Base-by-base conservation (phyloP, 2,113 vertebrate species). In the Chaetodon auriga region DNA sequence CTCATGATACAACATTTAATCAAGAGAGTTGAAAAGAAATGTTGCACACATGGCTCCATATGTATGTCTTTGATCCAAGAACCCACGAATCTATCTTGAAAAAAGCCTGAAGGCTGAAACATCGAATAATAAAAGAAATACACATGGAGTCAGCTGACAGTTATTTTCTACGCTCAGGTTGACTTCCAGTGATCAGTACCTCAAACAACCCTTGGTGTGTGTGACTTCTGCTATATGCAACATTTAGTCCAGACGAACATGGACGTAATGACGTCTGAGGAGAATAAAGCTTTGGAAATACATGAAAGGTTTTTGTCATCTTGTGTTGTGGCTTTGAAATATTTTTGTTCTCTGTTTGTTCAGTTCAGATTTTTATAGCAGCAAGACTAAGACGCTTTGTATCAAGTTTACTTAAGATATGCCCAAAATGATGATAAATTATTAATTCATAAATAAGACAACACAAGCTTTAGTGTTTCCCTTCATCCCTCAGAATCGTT, bases 401-500 rank as follows among this genome's bases (percentile, higher is more conserved):
- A 46, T 21, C 7, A 14, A 48, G 4, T 2, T 25, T 48, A 1
- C 15, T n/a, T 61, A 30, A 8, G 63, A 68, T 7, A 11, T 35
- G 23, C 0, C 5, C 12, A n/a, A 35, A 53, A 64, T 72, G 5
- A 25, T 16, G 41, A 46, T 5, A 30, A 7, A 45, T 41, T 13
- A 30, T 12, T 23, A 45, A 51, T 12, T 65, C 15, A 45, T 46
- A 0, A 19, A 35, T 49, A 23, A 51, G 14, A 23, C 2, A 8
- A 43, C 35, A 60, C 2, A 48, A 36, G 7, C 30, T 41, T 54
- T 4, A 8, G 1, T 62, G 35, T 72, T 74, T 64, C 23, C 43
- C n/a, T 71, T 66, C 62, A 16, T 80, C 19, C 35, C 6, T 43
- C 93, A 99, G 97, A 95, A 91, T 83, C 94, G 25, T 69, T 98